A percentile compares a stretch with the other conserved stretches of the same genome.
Evolutionary conservation across 2,888 invertebrate species (phyloP).

Genomic region (Hedychridium roseum): DNA sequence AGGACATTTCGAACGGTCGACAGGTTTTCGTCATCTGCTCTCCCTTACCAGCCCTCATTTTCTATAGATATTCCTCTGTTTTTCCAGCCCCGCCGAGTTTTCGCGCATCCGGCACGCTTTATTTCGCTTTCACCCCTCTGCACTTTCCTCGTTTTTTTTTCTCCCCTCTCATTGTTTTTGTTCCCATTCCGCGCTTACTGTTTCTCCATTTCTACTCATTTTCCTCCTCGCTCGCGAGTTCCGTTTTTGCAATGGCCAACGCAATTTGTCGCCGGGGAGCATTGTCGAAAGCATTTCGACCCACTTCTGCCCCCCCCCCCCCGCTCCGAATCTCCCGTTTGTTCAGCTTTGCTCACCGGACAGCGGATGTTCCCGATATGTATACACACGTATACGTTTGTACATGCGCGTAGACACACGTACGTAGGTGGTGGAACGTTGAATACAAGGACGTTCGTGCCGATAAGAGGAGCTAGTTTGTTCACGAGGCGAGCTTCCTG

Average conservation of each 20-base stretch:
- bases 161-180: not conserved
- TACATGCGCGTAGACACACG: too few species aligned
- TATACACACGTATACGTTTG: too few species aligned
- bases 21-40: not conserved
- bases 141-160: not conserved
- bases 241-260: conserved; percentile 14
- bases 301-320: not conserved
- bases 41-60: not conserved
- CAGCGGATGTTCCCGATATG: too few species aligned
- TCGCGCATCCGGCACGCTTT: not conserved
- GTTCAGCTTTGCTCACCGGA: not conserved
- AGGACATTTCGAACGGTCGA: not conserved
- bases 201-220: too few species aligned
- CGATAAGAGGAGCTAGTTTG: not conserved
- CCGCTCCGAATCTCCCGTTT: not conserved
- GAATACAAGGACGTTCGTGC: not conserved
- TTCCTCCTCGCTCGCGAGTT: not conserved
- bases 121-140: conserved; percentile 8
- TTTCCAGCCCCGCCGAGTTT: not conserved
- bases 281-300: too few species aligned
- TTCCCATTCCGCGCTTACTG: too few species aligned
- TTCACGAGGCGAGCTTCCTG: not conserved
- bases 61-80: not conserved
- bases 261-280: conserved; percentile 25
- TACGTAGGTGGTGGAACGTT: too few species aligned